Conservation (phyloP, 2,797 vertebrate species). For the Sardinella longiceps region DNA sequence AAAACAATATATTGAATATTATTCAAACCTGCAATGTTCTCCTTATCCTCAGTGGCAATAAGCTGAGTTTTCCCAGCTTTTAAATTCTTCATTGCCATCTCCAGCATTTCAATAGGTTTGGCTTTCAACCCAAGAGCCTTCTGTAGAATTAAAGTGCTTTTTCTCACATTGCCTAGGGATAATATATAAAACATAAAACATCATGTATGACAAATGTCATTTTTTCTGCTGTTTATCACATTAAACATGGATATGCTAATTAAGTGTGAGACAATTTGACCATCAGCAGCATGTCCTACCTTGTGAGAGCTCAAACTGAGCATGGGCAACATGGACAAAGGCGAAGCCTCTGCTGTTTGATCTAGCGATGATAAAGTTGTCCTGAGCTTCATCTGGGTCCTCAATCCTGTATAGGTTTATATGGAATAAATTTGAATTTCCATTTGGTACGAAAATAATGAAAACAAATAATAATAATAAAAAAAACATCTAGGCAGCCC, state of each 20-base stretch:
- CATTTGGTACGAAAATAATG: too few relatives aligned
- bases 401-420: conserved; percentile 77
- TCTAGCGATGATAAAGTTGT: conserved; percentile 89
- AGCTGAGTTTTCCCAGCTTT: conserved; percentile 80
- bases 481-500: too few relatives aligned
- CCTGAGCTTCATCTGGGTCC: conserved; percentile 89
- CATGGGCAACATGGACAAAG: conserved; percentile 92
- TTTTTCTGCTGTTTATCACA: background rate
- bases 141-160: conserved; percentile 87
- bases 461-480: too few relatives aligned
- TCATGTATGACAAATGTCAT: background rate
- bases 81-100: conserved; percentile 83
- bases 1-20: background rate
- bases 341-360: conserved; percentile 92
- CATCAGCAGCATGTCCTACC: conserved; percentile 66
- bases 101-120: conserved; percentile 81
- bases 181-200: conserved; percentile 26
- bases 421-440: background rate
- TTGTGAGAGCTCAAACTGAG: conserved; percentile 91
- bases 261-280: background rate
- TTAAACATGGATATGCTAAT: background rate
- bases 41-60: conserved; percentile 77
- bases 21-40: conserved; percentile 65
- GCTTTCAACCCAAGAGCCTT: conserved; percentile 84
- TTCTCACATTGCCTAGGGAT: conserved; percentile 82